Conservation (phyloP, 2,113 vertebrate genomes). For the Aythya baeri region DNA sequence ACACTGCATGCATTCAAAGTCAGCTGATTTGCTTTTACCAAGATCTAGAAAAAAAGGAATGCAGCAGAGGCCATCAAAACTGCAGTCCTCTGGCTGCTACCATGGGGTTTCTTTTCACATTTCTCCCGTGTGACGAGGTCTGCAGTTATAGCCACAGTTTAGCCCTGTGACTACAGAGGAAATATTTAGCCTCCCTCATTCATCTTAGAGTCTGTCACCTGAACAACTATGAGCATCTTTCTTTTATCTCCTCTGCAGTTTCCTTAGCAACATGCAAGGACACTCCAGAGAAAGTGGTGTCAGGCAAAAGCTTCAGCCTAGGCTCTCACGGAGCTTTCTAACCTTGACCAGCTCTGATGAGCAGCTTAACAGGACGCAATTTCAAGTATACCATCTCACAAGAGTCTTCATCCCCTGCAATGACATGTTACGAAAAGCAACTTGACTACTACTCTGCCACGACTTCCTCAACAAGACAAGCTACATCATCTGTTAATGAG, state of each 20-base stretch:
- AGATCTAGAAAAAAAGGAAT: neutral
- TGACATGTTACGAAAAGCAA: neutral
- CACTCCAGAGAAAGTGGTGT: slow-evolving; percentile 4
- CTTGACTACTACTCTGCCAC: neutral
- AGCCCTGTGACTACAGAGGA: neutral
- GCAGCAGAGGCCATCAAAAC: neutral
- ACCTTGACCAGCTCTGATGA: neutral
- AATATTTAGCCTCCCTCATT: slow-evolving; percentile 23
- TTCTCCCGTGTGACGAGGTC: neutral
- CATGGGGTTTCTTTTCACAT: neutral
- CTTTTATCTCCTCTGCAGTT: slow-evolving; percentile 26
- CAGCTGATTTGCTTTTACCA: neutral
- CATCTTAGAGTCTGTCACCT: slow-evolving; percentile 1
- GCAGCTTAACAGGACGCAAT: neutral
- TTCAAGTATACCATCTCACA: neutral
- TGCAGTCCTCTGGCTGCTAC: neutral
- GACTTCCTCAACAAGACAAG: neutral
- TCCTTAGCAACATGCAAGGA: slow-evolving; percentile 50
- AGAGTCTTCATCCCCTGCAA: neutral
- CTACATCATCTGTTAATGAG: neutral
- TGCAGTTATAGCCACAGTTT: neutral
- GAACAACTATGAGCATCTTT: neutral
- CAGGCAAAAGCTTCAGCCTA: neutral
- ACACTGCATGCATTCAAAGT: neutral
- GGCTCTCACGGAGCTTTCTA: slow-evolving; percentile 26